Base-by-base conservation (phyloP, 1,140 invertebrate species). In the Drosophila nigromelanica region DNA sequence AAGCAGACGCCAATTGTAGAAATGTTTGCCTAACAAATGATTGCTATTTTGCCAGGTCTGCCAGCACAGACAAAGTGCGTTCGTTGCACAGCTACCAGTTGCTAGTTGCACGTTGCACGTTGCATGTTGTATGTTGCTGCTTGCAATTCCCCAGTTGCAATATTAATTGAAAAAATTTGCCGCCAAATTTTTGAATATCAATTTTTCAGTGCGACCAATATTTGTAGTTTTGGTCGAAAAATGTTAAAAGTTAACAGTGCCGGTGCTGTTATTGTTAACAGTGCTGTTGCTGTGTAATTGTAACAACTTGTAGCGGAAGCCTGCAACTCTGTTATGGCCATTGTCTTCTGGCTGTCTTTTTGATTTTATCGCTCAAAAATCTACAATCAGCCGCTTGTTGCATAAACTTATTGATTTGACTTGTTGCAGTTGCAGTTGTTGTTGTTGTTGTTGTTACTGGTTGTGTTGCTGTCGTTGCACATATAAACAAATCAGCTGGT, bases 391-490 rank as follows among this genome's bases (percentile, higher is more conserved):
- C 50, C 43, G 69, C 71, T 58, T 78, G 82, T 86, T 86, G 83
- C 82, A 86, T 86, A 86, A 86, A 86, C 82, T 76, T 82, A 89
- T 86, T 87, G 82, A 86, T 86, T 78, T 82, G 83, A 60, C 75
- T 72, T 52, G 74, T 39, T 79, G 76, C 42, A 39, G 71, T 18
- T 48, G 52, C 21, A 61, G 42, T 14, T 60, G 33, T 35, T 35
- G 33, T 35, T 61, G 55, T 18, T 18, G 18, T 12, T 58, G 61
- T 24, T 71, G 67, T 27, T 66, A 15, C 37, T 61, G 50, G 63
- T 40, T 35, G 33, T 59, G 66, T 24, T 70, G 54, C 70, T 85
- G 81, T 76, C 56, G 75, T 61, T 70, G 81, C 62, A 62, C 75
- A 82, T 79, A 87, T 86, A 86, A 86, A 87, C 82, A 87, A 86